A percentile compares a stretch with the other conserved stretches of the same genome.
Conservation (phyloP, 1,140 invertebrate genomes). For the Drosophila arawakana region DNA sequence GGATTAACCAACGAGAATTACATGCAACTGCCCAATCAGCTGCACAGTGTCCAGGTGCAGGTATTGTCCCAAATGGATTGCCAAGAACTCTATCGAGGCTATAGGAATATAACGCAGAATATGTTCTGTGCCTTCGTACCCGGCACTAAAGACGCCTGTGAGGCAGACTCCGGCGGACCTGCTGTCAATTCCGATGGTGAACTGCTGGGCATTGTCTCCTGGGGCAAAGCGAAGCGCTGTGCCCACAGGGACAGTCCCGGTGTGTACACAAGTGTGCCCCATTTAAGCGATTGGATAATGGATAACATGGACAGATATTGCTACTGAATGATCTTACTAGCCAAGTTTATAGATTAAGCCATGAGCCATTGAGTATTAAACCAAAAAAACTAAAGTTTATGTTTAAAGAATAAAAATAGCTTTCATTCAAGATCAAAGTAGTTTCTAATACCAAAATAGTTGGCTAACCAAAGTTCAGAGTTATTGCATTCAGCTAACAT, state of each 20-base stretch:
- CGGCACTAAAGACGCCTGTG: conserved; percentile 86
- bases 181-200: conserved; percentile 84
- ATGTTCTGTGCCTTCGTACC: conserved; percentile 85
- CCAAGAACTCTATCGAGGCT: conserved; percentile 49
- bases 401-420: background rate
- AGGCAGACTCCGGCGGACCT: conserved; percentile 89
- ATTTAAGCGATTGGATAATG: conserved; percentile 75
- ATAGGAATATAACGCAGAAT: conserved; percentile 71
- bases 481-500: background rate
- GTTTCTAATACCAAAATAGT: background rate
- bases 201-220: conserved; percentile 89
- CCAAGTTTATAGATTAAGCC: background rate
- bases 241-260: conserved; percentile 86
- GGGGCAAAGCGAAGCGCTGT: conserved; percentile 87
- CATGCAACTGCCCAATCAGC: conserved; percentile 59
- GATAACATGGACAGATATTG: conserved; percentile 56
- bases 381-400: background rate
- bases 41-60: conserved; percentile 63
- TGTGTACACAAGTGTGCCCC: conserved; percentile 86
- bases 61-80: conserved; percentile 57
- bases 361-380: conserved; percentile 38
- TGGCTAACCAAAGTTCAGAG: background rate
- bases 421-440: background rate
- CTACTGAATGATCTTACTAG: conserved; percentile 1
- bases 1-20: conserved; percentile 55